Base-by-base conservation (phyloP, 2,797 vertebrate species). In the Aulostomus chinensis region DNA sequence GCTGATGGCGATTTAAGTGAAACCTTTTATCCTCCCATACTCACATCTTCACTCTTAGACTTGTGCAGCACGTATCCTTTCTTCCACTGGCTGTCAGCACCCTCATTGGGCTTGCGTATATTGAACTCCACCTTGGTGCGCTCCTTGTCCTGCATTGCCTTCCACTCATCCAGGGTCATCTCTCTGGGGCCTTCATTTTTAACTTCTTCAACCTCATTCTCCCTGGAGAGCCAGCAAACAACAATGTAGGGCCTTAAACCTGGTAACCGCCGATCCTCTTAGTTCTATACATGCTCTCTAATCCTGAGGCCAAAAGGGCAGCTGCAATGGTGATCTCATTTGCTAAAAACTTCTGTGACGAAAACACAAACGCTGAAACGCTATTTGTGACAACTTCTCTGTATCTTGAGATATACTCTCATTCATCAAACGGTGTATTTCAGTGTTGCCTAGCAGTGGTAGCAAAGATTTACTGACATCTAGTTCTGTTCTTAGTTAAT, bases 151-250 rank as follows among this genome's bases (percentile, higher is more conserved):
- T 99, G 97, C 93, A 99, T 95, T 62, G 97, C 97, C 90, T 99
- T 99, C 97, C 97, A 99, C 80, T 99, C 97, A 25, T 99, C 97
- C 89, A 99, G 90, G 65, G 97, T 99, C 97, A 99, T 99, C 78
- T 99, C 96, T 90, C 93, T 97, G 13, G 97, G 96, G 45, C 96
- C 95, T 87, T 99, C 97, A 9, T 92, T 95, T 90, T 99, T 99
- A 7, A 94, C 94, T 58, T 99, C 97, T 82, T 98, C 97, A 1
- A 92, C 95, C 86, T 99, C 96, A 1, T 99, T 99, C 80, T 99
- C 97, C 83, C 97, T 99, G 82, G n/a, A 73, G 47, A 53, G 31
- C 47, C 52, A 32, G 37, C 46, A 43, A 20, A 32, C 28, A 63
- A 48, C 36, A 62, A 33, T 12, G 57, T 37, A 10, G 62, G 39